phyloP scores from a whole-genome alignment of 2,797 vertebrate genomes.

The Brachyrhaphis roseni region DNA sequence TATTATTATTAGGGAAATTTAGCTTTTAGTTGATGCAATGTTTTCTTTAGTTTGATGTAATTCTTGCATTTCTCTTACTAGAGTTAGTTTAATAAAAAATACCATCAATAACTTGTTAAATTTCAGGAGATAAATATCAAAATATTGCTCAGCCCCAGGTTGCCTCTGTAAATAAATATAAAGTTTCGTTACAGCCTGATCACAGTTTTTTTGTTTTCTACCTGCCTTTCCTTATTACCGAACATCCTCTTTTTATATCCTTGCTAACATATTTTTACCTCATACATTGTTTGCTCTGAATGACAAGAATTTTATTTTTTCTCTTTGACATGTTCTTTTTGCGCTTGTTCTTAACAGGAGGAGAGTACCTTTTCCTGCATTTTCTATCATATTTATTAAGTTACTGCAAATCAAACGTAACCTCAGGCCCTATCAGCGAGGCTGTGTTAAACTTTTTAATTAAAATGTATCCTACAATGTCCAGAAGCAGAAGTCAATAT shows the following conservation, averaged over 20 bases:
- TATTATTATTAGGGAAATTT: not conserved
- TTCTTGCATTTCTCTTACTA: not conserved
- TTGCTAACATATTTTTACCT: not conserved
- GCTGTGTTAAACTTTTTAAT: not conserved
- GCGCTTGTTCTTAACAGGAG: not conserved
- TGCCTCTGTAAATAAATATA: not conserved
- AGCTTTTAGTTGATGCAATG: not conserved
- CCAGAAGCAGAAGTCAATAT: not conserved
- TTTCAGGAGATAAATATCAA: not conserved
- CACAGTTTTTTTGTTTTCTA: not conserved
- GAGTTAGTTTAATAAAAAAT: not conserved
- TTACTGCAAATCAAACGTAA: not conserved
- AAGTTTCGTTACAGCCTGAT: not conserved
- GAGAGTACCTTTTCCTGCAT: not conserved
- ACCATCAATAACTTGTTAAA: not conserved
- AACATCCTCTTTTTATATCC: not conserved
- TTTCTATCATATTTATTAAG: not conserved
- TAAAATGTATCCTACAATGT: not conserved
- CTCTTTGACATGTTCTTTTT: not conserved
- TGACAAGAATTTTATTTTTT: not conserved
- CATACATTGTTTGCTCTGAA: not conserved
- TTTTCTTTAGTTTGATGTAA: not conserved
- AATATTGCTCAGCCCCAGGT: not conserved
- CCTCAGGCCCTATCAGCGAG: not conserved
- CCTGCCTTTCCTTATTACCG: not conserved